These are phyloP conservation scores for Cynoglossus semilaevis DNA, from an alignment of 2,113 vertebrate species.

Conservation along the genomic window DNA sequence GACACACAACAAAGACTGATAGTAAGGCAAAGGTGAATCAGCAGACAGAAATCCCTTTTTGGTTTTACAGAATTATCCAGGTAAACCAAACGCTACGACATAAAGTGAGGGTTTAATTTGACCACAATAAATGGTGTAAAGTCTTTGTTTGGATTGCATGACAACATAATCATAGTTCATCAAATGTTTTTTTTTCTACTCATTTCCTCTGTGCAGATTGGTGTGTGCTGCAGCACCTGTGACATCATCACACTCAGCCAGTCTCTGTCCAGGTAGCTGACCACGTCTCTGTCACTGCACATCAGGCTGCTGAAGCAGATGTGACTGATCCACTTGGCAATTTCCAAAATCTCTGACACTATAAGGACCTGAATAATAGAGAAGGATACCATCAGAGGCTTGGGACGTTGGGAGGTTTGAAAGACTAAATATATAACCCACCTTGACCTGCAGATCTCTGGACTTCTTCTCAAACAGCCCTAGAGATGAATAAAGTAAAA, in stretches of 20 bases:
- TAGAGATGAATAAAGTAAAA: conserved; percentile 83
- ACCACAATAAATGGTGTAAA: too few species aligned
- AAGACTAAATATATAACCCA: conserved; percentile 53
- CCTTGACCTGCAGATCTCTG: conserved; percentile 89
- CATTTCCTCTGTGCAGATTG: not conserved
- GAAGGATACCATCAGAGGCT: not conserved
- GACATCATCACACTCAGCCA: conserved; percentile 84
- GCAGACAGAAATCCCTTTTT: too few species aligned
- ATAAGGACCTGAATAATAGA: conserved; percentile 79
- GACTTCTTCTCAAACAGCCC: conserved; percentile 80
- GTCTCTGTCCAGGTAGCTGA: conserved; percentile 82
- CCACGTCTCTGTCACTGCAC: conserved; percentile 71
- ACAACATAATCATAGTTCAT: too few species aligned
- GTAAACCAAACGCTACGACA: too few species aligned
- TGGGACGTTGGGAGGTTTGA: too few species aligned
- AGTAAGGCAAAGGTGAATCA: too few species aligned
- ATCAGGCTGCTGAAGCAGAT: conserved; percentile 84
- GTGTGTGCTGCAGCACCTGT: conserved; percentile 72
- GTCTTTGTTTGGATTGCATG: too few species aligned
- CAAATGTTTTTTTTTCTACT: too few species aligned
- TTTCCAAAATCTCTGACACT: conserved; percentile 75
- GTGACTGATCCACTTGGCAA: conserved; percentile 79
- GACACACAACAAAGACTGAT: not conserved
- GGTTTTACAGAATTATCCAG: too few species aligned
- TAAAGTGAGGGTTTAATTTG: too few species aligned